These are phyloP conservation scores for Pseudomyrmex concolor DNA, from an alignment of 1,140 invertebrate species.

Conservation along the genomic window DNA sequence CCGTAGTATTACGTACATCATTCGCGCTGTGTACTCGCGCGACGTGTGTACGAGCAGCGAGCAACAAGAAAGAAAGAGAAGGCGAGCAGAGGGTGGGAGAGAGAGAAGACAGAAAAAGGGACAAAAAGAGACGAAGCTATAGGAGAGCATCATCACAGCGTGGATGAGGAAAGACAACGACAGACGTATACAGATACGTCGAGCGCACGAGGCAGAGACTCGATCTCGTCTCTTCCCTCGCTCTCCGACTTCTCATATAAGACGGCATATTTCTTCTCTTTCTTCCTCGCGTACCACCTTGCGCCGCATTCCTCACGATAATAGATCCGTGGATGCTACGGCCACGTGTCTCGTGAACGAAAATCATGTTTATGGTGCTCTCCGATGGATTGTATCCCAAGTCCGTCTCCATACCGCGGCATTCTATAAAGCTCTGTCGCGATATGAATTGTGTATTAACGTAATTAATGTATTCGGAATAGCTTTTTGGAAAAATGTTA, in stretches of 20 bases:
- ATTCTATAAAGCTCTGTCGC: background rate
- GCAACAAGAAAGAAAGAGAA: conserved; percentile 33
- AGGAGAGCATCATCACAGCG: conserved; percentile 58
- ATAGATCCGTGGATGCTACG: conserved; percentile 64
- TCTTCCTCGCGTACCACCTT: conserved; percentile 70
- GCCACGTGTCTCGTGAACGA: conserved; percentile 61
- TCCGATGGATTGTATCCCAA: background rate
- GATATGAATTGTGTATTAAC: background rate
- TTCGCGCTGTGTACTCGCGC: conserved; percentile 49
- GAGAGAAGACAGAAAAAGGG: conserved; percentile 33
- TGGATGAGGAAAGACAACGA: conserved; percentile 64
- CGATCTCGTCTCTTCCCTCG: conserved; percentile 61
- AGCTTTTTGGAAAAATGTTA: background rate
- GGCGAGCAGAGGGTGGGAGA: conserved; percentile 11
- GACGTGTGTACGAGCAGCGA: conserved; percentile 51
- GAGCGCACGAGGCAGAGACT: conserved; percentile 56
- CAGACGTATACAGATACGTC: conserved; percentile 68
- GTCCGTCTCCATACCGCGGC: background rate
- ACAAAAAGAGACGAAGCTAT: conserved; percentile 47
- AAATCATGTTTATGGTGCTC: conserved; percentile 47
- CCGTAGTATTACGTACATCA: conserved; percentile 59
- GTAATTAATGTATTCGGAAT: no score
- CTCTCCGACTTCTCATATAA: conserved; percentile 62
- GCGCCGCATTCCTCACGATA: conserved; percentile 65
- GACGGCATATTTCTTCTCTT: conserved; percentile 58